phyloP scores from a whole-genome alignment of 1,140 invertebrate genomes.

The Pectinophora gossypiella region DNA sequence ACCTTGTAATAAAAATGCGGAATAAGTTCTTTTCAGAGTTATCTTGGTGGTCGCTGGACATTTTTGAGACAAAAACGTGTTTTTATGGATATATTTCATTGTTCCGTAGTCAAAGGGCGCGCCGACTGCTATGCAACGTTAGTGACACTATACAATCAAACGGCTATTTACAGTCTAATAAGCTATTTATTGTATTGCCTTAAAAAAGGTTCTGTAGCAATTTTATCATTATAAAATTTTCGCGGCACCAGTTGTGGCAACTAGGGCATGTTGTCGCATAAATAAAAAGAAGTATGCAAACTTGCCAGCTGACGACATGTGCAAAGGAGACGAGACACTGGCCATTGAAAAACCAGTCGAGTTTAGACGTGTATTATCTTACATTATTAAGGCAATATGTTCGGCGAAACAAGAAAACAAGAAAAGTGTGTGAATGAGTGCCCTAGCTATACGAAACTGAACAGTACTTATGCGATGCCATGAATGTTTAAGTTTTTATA shows the following conservation, averaged over 20 bases:
- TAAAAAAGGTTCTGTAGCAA: background rate
- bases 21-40: slow-evolving; percentile 18
- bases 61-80: slow-evolving; percentile 34
- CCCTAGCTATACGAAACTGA: too few species aligned
- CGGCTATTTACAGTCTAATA: slow-evolving; percentile 7
- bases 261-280: slow-evolving; percentile 30
- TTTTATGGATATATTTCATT: slow-evolving; percentile 36
- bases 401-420: background rate
- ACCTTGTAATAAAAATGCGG: slow-evolving; percentile 36
- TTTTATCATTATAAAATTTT: slow-evolving; percentile 20
- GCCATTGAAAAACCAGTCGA: slow-evolving; percentile 36
- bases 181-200: background rate
- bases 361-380: slow-evolving; percentile 41
- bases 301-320: slow-evolving; percentile 42
- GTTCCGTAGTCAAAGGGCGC: slow-evolving; percentile 26
- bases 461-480: too few species aligned
- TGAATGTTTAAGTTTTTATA: too few species aligned
- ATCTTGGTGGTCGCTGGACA: slow-evolving; percentile 33
- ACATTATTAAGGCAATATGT: slow-evolving; percentile 39
- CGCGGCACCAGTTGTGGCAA: slow-evolving; percentile 14
- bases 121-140: slow-evolving; percentile 18
- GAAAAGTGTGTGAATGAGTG: background rate
- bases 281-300: slow-evolving; percentile 39
- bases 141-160: slow-evolving; percentile 5
- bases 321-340: slow-evolving; percentile 23